Conservation (phyloP, 2,888 invertebrate species). For the Gryllus longicercus region DNA sequence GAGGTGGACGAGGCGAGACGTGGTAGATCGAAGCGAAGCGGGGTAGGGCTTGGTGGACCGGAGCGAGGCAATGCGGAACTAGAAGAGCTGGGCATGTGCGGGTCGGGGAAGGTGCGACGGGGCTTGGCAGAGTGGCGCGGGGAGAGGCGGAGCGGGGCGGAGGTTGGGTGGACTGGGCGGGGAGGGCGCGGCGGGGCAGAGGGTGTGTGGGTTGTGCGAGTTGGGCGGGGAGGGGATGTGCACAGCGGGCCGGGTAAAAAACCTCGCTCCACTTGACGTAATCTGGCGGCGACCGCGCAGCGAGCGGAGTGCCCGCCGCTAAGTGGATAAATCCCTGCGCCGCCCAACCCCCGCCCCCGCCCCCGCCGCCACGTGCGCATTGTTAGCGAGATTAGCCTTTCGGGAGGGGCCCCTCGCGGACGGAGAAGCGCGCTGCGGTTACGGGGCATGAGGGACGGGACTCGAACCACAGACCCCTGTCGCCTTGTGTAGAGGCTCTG, state of each 20-base stretch:
- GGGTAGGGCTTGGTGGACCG: no score
- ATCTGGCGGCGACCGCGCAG: background rate
- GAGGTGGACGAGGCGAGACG: no score
- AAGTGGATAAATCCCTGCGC: constrained; percentile 17
- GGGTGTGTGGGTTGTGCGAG: no score
- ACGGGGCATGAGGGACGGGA: background rate
- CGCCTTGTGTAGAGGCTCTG: background rate
- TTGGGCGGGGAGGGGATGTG: no score
- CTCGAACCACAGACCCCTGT: background rate
- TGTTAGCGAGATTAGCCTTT: background rate
- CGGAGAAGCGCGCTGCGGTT: constrained; percentile 8
- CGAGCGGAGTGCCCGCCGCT: background rate
- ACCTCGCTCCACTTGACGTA: background rate
- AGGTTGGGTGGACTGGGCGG: no score
- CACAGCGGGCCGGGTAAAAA: background rate
- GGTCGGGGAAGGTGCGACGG: no score
- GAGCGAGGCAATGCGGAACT: no score
- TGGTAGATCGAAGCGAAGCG: no score
- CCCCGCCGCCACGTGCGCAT: constrained; percentile 8
- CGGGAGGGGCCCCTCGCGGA: background rate
- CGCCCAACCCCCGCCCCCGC: background rate
- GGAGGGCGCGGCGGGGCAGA: no score
- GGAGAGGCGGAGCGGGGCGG: no score
- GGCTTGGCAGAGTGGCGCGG: no score
- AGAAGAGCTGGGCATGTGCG: no score